Evolutionary conservation across 2,888 invertebrate species (phyloP), one percentile per base, ranked within the genome.

Genomic region (Alitta virens): DNA sequence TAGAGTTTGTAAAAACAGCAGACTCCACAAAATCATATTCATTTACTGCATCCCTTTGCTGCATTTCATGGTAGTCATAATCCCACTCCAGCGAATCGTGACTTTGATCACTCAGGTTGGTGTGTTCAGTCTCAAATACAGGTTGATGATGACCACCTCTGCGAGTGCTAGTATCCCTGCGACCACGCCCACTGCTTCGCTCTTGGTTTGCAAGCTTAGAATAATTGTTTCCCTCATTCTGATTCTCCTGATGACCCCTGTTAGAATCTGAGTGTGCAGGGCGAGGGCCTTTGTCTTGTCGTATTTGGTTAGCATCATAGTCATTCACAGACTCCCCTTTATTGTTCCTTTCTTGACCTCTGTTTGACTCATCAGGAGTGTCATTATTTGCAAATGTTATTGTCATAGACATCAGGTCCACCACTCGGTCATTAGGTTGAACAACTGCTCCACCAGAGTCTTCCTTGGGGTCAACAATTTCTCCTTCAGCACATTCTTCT

Each of bases 11-110:
- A 16, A 46, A 46, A 18, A 46, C 46, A 18, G n/a, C 46, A 9
- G 46, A 18, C n/a, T 24, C 25, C 21, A 21, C 42, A 2, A 43
- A 43, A 1, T 57, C 57, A 38, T 59, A 38, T 1, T 23, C 18
- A n/a, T 23, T 27, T 21, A 23, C 42, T 2, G 51, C n/a, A 52
- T 59, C 59, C 16, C 38, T 9, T 5, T 46, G 27, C 14, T 46
- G 21, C 49, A 57, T 7, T 7, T 43, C 57, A n/a, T 46, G 46
- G 27, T 57, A 57, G 18, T 46, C 49, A 24, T 59, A 59, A 40
- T 59, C 59, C 59, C 59, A 59, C 40, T 59, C 59, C 9, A 59
- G 40, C 5, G 57, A 58, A 38, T 59, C 59, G 40, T 59, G 50
- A 24, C 59, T 62, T n/a, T 2, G 38, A 18, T 57, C 57, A 26